Conservation (phyloP, 2,888 invertebrate genomes). For the Pristionchus mayeri region DNA sequence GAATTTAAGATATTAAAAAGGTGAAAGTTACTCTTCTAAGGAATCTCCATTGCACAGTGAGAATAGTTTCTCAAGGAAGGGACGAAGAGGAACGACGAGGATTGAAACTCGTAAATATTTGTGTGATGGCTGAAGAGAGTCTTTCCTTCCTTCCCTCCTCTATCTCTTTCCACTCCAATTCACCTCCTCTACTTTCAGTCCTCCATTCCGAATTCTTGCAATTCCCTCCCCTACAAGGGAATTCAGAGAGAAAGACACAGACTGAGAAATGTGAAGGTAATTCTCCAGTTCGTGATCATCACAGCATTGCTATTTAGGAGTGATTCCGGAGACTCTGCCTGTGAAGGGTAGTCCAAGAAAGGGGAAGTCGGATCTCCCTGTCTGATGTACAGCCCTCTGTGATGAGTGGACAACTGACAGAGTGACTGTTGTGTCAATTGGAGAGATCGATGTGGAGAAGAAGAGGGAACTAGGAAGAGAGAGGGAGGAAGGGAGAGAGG, state of each 20-base stretch:
- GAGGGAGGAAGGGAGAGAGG: neutral
- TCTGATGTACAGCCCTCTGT: neutral
- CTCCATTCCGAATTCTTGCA: neutral
- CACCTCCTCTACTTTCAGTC: neutral
- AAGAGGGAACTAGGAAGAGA: neutral
- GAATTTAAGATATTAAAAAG: too few relatives aligned
- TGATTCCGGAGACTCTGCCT: neutral
- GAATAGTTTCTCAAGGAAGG: too few relatives aligned
- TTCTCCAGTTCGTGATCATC: neutral
- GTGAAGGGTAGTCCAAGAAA: neutral
- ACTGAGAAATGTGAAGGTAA: neutral
- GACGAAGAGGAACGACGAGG: neutral
- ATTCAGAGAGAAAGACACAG: neutral
- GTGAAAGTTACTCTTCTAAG: too few relatives aligned
- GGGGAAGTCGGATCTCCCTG: neutral
- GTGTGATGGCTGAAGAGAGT: neutral
- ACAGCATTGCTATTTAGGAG: neutral
- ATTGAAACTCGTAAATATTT: constrained; percentile 9
- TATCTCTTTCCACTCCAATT: constrained; percentile 35
- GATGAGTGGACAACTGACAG: neutral
- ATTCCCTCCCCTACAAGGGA: neutral
- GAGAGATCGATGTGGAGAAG: constrained; percentile 7
- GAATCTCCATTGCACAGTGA: too few relatives aligned
- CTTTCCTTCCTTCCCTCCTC: neutral
- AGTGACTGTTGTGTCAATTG: constrained; percentile 30